Evolutionary conservation across 1,140 invertebrate genomes (phyloP).

Genomic region (Brachionus paranguensis): DNA sequence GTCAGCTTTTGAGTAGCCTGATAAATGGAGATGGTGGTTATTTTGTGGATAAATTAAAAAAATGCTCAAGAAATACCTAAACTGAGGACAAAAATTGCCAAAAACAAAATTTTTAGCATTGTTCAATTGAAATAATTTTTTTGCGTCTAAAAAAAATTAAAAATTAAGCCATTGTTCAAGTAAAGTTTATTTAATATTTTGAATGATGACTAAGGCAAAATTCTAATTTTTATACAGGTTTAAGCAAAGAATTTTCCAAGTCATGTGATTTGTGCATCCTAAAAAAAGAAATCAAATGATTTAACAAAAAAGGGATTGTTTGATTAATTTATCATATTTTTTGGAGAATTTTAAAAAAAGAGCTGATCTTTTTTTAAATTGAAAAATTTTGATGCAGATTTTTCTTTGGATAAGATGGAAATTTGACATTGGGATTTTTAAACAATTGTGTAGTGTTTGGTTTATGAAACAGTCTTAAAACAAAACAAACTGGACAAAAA

Average conservation of each 20-base stretch:
- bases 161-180: slow-evolving; percentile 23
- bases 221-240: slow-evolving; percentile 1
- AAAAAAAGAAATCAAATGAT: background rate
- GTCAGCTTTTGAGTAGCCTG: background rate
- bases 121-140: background rate
- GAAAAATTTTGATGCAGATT: background rate
- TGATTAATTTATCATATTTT: background rate
- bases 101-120: slow-evolving; percentile 31
- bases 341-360: background rate
- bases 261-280: background rate
- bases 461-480: background rate
- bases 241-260: background rate
- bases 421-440: background rate
- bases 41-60: background rate
- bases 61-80: background rate
- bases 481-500: background rate
- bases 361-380: background rate
- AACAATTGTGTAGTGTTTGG: background rate
- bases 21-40: background rate
- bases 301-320: background rate
- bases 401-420: background rate
- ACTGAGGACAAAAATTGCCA: background rate
- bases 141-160: background rate
- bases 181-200: slow-evolving; percentile 10
- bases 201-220: slow-evolving; percentile 12